Conservation (phyloP, 2,113 vertebrate genomes). For the Mastomys natalensis region DNA sequence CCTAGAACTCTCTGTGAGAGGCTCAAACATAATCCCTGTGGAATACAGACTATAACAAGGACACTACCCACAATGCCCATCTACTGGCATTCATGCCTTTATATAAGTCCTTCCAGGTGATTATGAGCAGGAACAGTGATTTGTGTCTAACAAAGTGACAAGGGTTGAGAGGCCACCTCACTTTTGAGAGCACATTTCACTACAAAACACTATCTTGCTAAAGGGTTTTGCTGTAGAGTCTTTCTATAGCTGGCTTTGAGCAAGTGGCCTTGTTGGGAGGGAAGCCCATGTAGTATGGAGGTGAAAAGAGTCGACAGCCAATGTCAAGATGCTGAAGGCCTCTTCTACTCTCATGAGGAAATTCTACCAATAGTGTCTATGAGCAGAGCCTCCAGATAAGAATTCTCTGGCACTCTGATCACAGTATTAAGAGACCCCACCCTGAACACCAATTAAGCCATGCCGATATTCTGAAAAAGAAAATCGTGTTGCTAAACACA, state of each 20-base stretch:
- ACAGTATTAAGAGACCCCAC: neutral
- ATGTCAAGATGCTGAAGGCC: neutral
- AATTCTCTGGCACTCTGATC: neutral
- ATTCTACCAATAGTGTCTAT: neutral
- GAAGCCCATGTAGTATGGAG: neutral
- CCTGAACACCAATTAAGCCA: neutral
- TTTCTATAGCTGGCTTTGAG: neutral
- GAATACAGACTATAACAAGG: neutral
- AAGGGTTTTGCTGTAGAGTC: neutral
- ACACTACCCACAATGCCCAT: neutral
- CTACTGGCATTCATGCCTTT: neutral
- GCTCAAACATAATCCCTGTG: neutral
- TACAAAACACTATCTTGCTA: neutral
- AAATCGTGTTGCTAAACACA: conserved; percentile 2
- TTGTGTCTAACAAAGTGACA: neutral
- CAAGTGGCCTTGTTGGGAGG: neutral
- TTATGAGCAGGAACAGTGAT: neutral
- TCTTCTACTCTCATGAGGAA: neutral
- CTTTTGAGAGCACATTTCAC: neutral
- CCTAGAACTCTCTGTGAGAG: neutral
- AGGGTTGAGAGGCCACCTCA: neutral
- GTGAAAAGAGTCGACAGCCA: neutral
- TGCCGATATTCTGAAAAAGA: neutral
- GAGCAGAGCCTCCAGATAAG: neutral
- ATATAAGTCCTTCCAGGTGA: neutral